phyloP scores from a whole-genome alignment of 2,888 invertebrate genomes.

The Acrobasis suavella region DNA sequence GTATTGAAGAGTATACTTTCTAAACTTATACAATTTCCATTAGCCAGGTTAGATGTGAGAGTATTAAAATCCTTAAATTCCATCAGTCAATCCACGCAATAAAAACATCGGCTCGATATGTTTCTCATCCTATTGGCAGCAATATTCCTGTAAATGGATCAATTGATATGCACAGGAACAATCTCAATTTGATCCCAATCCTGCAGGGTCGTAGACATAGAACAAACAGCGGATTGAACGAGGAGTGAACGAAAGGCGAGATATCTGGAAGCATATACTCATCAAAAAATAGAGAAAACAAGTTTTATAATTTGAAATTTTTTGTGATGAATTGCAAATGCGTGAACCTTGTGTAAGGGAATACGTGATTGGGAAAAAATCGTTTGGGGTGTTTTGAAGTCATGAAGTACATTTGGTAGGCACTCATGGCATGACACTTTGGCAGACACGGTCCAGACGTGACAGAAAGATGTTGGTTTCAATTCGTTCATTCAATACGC shows the following conservation, averaged over 20 bases:
- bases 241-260: constrained; percentile 10
- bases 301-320: not conserved
- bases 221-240: constrained; percentile 5
- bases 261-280: not conserved
- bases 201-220: constrained; percentile 6
- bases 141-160: constrained; percentile 6
- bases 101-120: not conserved
- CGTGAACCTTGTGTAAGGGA: no score
- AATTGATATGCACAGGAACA: constrained; percentile 7
- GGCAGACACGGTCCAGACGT: no score
- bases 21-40: no score
- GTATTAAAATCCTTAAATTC: not conserved
- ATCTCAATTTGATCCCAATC: constrained; percentile 10
- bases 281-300: not conserved
- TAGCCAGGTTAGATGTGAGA: no score
- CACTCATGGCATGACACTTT: no score
- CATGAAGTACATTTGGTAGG: no score
- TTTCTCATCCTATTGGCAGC: constrained; percentile 2
- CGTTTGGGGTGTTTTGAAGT: no score
- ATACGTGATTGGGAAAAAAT: no score
- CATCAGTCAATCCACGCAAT: not conserved
- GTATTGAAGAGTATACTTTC: no score
- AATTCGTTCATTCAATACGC: no score
- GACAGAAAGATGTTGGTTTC: no score
- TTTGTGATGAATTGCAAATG: no score